phyloP scores from a whole-genome alignment of 2,113 vertebrate species.

The Leptocoma aspasia region DNA sequence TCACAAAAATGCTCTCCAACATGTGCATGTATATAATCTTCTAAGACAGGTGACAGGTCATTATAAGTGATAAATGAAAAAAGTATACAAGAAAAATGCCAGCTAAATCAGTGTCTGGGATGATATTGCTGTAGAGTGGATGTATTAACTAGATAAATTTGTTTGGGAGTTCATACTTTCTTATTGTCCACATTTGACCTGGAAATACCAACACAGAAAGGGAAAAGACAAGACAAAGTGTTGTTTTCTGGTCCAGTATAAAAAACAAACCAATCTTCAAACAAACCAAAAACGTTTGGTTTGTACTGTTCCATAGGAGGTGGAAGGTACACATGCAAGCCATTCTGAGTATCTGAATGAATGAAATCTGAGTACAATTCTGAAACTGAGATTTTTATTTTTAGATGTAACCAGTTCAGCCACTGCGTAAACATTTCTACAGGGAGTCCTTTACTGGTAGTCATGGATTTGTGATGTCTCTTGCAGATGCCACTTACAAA shows the following conservation, averaged over 20 bases:
- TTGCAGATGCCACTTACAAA: background rate
- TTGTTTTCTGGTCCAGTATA: background rate
- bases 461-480: background rate
- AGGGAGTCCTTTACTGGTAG: background rate
- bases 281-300: background rate
- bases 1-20: background rate
- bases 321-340: background rate
- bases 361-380: no score
- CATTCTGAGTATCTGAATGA: accelerated
- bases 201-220: background rate
- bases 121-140: background rate
- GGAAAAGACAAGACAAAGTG: background rate
- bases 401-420: background rate
- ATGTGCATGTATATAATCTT: background rate
- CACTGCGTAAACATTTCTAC: background rate
- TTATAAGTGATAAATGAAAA: background rate
- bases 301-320: background rate
- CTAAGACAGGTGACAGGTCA: background rate
- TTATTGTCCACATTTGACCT: background rate
- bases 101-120: background rate
- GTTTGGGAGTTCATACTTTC: background rate
- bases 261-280: background rate
- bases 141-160: background rate
- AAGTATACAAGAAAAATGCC: background rate
- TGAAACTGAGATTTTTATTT: background rate